Base-by-base conservation (phyloP, 1,140 invertebrate species). In the Helicorthomorpha holstii region DNA sequence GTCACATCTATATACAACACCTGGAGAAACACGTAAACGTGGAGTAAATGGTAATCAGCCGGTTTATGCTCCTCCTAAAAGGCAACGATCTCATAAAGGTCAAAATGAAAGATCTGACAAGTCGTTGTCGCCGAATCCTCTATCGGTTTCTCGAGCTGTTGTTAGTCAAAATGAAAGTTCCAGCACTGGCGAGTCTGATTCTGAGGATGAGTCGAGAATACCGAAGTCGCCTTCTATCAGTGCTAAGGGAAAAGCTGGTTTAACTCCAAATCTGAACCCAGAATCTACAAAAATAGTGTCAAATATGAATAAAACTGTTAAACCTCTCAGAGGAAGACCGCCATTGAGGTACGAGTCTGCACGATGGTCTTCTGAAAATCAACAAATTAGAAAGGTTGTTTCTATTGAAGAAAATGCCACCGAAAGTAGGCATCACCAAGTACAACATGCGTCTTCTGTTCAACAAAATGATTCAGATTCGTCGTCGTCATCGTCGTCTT, bases 1-100 rank as follows among this genome's bases (percentile, higher is more conserved):
- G 7, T 87, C 84, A 53, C 84, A 88, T 64, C 78, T 87, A 57
- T 90, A 84, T 62, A 79, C 81, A 38, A 74, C 79, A 24, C 75
- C 77, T 4, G 70, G 71, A 45, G 75, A 75, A 50, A 66, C 78
- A 67, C 59, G 79, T 59, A 63, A 73, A 59, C 64, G 78, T 42
- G 64, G 66, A 62, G 59, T 65, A 54, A 59, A 60, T 48, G 59
- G 43, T 49, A 55, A 43, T 51, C 59, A 42, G 61, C 55, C 58
- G 51, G 52, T 61, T 42, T 63, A 61, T 59, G 56, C 55, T 27
- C 54, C 53, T 16, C 56, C 59, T 29, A 59, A 58, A 43, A 51
- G 59, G 42, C 29, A 34, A 16, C 29, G 44, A 10, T 46, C 27
- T 19, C 50, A 54, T 23, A 59, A 58, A 48, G 47, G 21, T 19